Conservation (phyloP, 2,797 vertebrate species). For the Austrolebias charrua region DNA sequence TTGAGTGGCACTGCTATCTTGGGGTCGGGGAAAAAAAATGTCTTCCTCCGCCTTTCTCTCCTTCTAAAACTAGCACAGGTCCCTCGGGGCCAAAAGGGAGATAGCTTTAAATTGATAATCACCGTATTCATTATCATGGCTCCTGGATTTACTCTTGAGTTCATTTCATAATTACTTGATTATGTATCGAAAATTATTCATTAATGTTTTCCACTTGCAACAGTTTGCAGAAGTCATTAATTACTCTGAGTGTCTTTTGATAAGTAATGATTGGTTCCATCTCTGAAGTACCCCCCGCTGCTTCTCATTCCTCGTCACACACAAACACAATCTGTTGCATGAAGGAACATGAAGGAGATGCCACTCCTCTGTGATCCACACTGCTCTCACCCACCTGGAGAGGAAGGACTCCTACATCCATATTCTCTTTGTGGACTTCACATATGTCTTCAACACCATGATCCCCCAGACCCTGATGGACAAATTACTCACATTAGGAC, state of each 20-base stretch:
- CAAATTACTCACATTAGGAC: no score
- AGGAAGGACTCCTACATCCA: no score
- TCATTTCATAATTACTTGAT: slow-evolving; percentile 84
- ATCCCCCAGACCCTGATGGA: no score
- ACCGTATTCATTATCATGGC: slow-evolving; percentile 78
- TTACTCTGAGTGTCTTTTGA: slow-evolving; percentile 77
- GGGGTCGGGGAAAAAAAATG: slow-evolving; percentile 56
- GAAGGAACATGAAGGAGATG: no score
- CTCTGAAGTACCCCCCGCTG: slow-evolving; percentile 49
- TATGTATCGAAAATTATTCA: slow-evolving; percentile 83
- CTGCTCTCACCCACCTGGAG: no score
- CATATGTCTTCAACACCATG: no score
- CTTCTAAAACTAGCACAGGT: slow-evolving; percentile 72
- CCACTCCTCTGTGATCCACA: no score
- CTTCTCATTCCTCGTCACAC: slow-evolving; percentile 51
- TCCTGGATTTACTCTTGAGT: slow-evolving; percentile 81
- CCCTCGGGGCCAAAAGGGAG: slow-evolving; percentile 71
- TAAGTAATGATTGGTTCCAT: slow-evolving; percentile 76
- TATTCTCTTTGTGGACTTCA: no score
- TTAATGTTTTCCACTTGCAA: slow-evolving; percentile 80
- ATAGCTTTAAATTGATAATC: slow-evolving; percentile 83
- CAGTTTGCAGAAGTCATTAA: slow-evolving; percentile 81
- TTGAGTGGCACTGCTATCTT: slow-evolving; percentile 69
- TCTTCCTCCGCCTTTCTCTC: slow-evolving; percentile 41
- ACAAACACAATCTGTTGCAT: slow-evolving; percentile 48